Percentiles rank a stretch among this genome's conserved stretches.
Conservation (phyloP, 2,888 invertebrate genomes). For the Xestia rhomboidea region DNA sequence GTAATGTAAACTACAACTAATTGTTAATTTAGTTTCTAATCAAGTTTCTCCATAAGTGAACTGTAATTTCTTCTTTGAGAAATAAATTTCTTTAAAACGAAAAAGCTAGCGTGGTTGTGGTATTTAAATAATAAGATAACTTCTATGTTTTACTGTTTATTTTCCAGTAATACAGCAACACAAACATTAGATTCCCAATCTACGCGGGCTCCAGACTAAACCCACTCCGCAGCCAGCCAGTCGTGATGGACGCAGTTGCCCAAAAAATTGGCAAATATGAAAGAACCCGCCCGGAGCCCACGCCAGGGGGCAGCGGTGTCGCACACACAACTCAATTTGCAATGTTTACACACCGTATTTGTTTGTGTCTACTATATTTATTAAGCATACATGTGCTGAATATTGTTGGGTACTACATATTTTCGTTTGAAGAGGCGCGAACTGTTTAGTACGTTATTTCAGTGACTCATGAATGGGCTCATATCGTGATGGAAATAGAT, state of each 20-base stretch:
- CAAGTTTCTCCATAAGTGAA: no score
- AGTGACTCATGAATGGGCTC: background rate
- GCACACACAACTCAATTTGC: constrained; percentile 65
- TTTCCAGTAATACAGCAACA: background rate
- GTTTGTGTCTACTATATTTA: constrained; percentile 48
- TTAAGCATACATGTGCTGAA: constrained; percentile 38
- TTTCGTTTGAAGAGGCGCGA: constrained; percentile 11
- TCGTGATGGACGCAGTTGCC: constrained; percentile 61
- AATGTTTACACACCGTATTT: constrained; percentile 60
- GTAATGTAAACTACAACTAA: no score
- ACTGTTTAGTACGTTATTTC: background rate
- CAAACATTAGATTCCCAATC: background rate
- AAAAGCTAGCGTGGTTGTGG: no score
- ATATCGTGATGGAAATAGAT: background rate
- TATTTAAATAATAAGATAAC: background rate
- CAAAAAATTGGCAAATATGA: constrained; percentile 69
- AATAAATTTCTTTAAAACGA: no score
- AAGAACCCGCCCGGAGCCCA: constrained; percentile 34
- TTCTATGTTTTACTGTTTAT: background rate
- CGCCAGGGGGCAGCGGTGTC: constrained; percentile 28
- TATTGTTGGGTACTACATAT: constrained; percentile 17
- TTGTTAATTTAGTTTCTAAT: no score
- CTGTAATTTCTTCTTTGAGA: no score
- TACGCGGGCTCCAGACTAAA: background rate
- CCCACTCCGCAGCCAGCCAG: constrained; percentile 27